Evolutionary conservation across 1,140 invertebrate genomes (phyloP).

Genomic region (Whitmania pigra): DNA sequence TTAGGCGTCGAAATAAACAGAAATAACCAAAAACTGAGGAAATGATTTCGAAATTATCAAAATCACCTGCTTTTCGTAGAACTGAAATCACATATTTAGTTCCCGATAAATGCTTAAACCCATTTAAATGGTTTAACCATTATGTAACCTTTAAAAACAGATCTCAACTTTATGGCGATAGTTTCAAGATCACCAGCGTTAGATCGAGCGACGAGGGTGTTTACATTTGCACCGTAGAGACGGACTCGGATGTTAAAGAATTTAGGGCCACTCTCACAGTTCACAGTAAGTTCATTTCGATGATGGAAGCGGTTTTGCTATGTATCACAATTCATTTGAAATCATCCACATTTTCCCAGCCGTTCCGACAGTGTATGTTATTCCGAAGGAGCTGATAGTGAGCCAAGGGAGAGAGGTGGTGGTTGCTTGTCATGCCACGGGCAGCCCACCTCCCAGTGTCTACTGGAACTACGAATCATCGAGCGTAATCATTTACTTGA

Average conservation of each 20-base stretch:
- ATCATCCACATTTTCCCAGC: constrained; percentile 44
- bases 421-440: constrained; percentile 43
- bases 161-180: constrained; percentile 10
- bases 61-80: no score
- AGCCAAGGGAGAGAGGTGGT: constrained; percentile 46
- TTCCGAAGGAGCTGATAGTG: constrained; percentile 62
- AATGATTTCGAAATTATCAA: no score
- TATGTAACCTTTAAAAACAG: not conserved
- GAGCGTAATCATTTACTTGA: not conserved
- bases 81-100: no score
- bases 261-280: constrained; percentile 3
- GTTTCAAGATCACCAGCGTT: not conserved
- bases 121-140: not conserved
- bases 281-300: constrained; percentile 9
- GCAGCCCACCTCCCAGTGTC: not conserved
- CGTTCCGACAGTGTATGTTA: constrained; percentile 61
- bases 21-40: no score
- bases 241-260: not conserved
- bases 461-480: not conserved
- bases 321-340: not conserved
- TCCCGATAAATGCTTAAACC: no score
- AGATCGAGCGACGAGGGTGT: constrained; percentile 11
- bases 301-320: no score
- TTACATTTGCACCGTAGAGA: constrained; percentile 17
- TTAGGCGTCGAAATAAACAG: no score